Base-by-base conservation (phyloP, 2,113 vertebrate species). In the Felis chaus region DNA sequence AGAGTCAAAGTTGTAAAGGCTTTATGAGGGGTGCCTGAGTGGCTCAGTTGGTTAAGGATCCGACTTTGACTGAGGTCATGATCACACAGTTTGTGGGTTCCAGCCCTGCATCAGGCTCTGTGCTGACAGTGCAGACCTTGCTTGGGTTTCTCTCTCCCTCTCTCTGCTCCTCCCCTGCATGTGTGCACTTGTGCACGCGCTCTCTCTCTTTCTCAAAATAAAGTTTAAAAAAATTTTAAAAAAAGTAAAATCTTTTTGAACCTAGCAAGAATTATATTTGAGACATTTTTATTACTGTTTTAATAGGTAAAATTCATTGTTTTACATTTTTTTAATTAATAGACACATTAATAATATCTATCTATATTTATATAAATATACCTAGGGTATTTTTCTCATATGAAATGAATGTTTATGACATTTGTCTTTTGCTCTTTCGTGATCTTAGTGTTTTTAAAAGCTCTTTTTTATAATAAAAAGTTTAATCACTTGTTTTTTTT, bases 221-320 rank as follows among this genome's bases (percentile, higher is more conserved):
- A 61, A 21, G 21, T 57, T 57, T 57, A 0, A 7, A 57, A 57
- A 57, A 21, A 21, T 5, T 57, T 8, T 7, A 0, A 10, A 61
- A 61, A 23, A 61, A 61, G 7, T 23, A 61, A 61, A 61, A 7
- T 0, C 8, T 61, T 92, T 81, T 45, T 61, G 41, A 57, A 66
- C 29, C 10, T 61, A 85, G 21, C 31, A 74, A 87, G 13, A 96
- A 94, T 86, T 97, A 45, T 81, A 81, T 86, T 86, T 78, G 27
- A 66, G 41, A 29, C 1, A 57, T 50, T 91, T 95, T 79, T 78
- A 87, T 80, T 88, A 50, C 18, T 68, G 8, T 78, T 89, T 89
- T 55, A 25, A 39, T 63, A 65, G 4, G 5, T 86, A 4, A 89
- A 89, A 89, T 48, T 94, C 71, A 86, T 39, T 36, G 88, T 83